Evolutionary conservation across 2,113 vertebrate species (phyloP).

Genomic region (Cariama cristata): DNA sequence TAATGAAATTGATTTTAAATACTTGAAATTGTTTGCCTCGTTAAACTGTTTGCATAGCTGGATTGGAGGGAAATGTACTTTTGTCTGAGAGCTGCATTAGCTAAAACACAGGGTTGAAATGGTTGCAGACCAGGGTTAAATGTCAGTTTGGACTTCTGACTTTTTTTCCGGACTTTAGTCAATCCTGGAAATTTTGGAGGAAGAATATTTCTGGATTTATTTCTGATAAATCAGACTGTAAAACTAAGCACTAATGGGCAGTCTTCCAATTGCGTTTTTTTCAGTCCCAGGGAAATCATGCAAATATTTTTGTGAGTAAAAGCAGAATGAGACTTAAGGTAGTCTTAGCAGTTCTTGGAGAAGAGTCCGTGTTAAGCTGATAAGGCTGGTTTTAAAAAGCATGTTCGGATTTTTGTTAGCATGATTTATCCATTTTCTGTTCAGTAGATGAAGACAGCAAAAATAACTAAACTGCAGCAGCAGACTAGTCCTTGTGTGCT

Average conservation of each 20-base stretch:
- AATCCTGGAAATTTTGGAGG: neutral
- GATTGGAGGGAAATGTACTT: neutral
- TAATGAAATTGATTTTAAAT: neutral
- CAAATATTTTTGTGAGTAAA: constrained; percentile 21
- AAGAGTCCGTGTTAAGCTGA: neutral
- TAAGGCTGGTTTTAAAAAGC: neutral
- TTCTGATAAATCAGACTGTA: constrained; percentile 17
- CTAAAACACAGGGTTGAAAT: neutral
- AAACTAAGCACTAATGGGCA: constrained; percentile 13
- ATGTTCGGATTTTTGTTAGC: neutral
- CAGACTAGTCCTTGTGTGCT: neutral
- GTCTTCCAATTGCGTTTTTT: constrained; percentile 5
- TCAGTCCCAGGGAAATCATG: neutral
- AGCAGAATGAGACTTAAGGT: constrained; percentile 29
- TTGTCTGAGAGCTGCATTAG: neutral
- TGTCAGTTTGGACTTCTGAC: neutral
- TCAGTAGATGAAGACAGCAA: neutral
- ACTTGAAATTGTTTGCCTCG: neutral
- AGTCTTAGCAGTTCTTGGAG: neutral
- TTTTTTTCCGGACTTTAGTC: neutral
- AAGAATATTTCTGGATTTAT: constrained; percentile 17
- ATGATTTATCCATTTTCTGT: constrained; percentile 2
- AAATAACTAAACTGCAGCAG: neutral
- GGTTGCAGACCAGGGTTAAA: neutral
- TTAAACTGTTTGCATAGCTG: neutral